These are phyloP conservation scores for Aphidius colemani DNA, from an alignment of 2,888 invertebrate genomes.

Conservation along the genomic window DNA sequence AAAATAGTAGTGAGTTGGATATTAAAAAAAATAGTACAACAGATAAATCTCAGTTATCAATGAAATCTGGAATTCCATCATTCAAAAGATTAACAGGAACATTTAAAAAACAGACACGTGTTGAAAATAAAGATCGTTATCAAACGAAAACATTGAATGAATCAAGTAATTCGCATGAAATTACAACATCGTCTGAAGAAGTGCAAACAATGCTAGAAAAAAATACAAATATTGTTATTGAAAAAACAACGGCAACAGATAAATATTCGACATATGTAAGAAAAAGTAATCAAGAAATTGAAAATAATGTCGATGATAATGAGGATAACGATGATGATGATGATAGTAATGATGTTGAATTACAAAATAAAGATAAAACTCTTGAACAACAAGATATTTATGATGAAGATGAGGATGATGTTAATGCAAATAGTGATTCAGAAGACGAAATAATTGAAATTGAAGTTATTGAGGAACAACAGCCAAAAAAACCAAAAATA, in stretches of 20 bases:
- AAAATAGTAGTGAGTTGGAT: too few species aligned
- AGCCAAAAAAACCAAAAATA: conserved; percentile 60
- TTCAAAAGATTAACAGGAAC: conserved; percentile 42
- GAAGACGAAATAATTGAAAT: conserved; percentile 42
- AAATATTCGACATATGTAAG: conserved; percentile 62
- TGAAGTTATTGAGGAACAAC: conserved; percentile 38
- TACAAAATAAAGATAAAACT: conserved; percentile 36
- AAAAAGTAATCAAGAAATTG: conserved; percentile 63
- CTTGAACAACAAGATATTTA: conserved; percentile 29
- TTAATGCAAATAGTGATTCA: conserved; percentile 28
- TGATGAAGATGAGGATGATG: conserved; percentile 20
- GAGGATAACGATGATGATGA: conserved; percentile 20
- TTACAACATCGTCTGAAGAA: conserved; percentile 47
- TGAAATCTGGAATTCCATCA: conserved; percentile 46
- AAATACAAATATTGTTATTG: conserved; percentile 65
- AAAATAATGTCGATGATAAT: conserved; percentile 30
- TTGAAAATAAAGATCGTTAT: conserved; percentile 71
- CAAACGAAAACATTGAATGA: conserved; percentile 71
- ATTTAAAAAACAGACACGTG: conserved; percentile 35
- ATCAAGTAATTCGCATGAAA: conserved; percentile 10
- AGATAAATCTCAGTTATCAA: conserved; percentile 14
- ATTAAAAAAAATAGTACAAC: conserved; percentile 63
- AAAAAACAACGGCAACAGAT: conserved; percentile 61
- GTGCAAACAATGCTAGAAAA: conserved; percentile 62
- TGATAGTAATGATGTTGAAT: conserved; percentile 29